Evolutionary conservation across 1,140 invertebrate species (phyloP), one percentile per base, ranked within the genome.

Genomic region (Eriosoma lanigerum): DNA sequence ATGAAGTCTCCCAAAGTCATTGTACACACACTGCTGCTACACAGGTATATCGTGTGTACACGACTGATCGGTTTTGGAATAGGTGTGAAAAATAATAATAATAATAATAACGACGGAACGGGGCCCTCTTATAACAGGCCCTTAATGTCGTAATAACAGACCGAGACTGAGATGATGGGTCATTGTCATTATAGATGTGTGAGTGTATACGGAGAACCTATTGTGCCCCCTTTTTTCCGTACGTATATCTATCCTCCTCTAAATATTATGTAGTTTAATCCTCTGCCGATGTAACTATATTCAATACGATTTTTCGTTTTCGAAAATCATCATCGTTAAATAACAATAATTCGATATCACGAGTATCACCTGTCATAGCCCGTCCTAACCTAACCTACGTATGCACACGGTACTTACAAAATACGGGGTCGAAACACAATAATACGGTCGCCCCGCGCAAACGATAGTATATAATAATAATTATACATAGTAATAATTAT

Each of bases 311-410:
- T 78, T 62, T 78, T 78, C 75, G 56, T 78, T 78, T 78, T 78
- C 56, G 75, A 78, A 78, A 78, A 78, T 78, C 75, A 78, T 78
- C 75, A 78, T 78, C 75, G 75, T 78, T 78, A 78, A 78, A 78
- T 62, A 78, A 78, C 44, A 78, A 78, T 78, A 78, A 78, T 78
- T 78, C 75, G 75, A 78, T 46, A 78, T 78, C 75, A 78, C 75
- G 75, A 78, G 75, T 78, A 78, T 78, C 75, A 78, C 75, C 75
- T 76, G 73, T 76, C 73, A 76, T 54, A n/a, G n/a, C n/a, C n/a
- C n/a, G n/a, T n/a, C n/a, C n/a, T n/a, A n/a, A n/a, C n/a, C n/a
- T 52, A 4, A 32, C 26, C 17, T 13, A 29, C 24, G 26, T 24
- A 17, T 24, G 26, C 60, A 19, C 60, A 10, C 60, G 8, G 3